These are phyloP conservation scores for Drosophila virilis DNA, from an alignment of 1,140 invertebrate genomes.

Conservation along the genomic window DNA sequence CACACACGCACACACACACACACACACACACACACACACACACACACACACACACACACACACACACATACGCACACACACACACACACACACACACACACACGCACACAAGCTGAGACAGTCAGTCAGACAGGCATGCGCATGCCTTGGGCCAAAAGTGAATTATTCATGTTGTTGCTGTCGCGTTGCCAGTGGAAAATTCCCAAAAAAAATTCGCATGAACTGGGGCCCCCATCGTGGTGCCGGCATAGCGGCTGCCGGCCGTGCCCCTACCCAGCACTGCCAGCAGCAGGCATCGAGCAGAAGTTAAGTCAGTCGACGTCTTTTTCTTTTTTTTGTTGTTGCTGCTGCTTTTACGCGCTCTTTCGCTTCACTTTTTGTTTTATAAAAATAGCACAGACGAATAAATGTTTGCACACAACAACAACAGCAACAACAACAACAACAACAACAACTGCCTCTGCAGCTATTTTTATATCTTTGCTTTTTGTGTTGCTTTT, in stretches of 20 bases:
- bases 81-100: neutral
- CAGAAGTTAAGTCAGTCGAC: constrained; percentile 62
- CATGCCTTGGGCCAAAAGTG: constrained; percentile 74
- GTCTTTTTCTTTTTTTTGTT: constrained; percentile 41
- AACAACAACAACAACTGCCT: constrained; percentile 28
- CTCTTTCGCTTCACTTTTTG: constrained; percentile 51
- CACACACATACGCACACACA: constrained; percentile 21
- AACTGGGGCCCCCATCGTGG: constrained; percentile 55
- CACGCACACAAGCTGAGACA: neutral
- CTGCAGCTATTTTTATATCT: constrained; percentile 53
- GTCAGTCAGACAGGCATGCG: constrained; percentile 22
- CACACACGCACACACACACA: constrained; percentile 14
- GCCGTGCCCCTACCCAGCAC: constrained; percentile 2
- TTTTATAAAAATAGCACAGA: constrained; percentile 77
- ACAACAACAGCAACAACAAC: constrained; percentile 32
- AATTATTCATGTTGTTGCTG: constrained; percentile 78
- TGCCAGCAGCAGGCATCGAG: constrained; percentile 21
- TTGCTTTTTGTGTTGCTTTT: constrained; percentile 23
- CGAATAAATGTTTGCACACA: constrained; percentile 75
- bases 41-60: neutral
- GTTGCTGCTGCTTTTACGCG: constrained; percentile 43
- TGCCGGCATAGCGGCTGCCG: constrained; percentile 49
- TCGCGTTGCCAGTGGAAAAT: constrained; percentile 76
- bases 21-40: constrained; percentile 15
- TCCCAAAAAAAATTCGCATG: constrained; percentile 82